phyloP scores from a whole-genome alignment of 2,888 invertebrate genomes.

The Fragum whitleyi region DNA sequence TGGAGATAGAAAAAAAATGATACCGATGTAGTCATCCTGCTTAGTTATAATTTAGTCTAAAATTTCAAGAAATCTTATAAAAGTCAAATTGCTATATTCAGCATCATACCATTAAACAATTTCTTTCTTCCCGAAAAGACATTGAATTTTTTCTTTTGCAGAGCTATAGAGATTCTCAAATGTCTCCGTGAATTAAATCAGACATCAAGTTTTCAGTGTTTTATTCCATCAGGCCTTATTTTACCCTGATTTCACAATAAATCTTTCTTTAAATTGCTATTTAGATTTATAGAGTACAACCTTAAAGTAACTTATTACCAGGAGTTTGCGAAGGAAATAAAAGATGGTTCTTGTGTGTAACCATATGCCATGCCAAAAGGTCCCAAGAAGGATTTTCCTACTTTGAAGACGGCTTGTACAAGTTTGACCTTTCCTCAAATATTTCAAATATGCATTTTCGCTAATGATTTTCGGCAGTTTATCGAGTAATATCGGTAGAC shows the following conservation, averaged over 20 bases:
- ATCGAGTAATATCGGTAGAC: too few species aligned
- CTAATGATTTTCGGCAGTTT: too few species aligned
- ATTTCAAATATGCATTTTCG: too few species aligned
- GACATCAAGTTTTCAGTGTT: conserved; percentile 1
- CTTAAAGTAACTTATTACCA: not conserved
- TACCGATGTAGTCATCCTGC: too few species aligned
- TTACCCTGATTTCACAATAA: not conserved
- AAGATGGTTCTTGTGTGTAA: not conserved
- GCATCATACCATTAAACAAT: not conserved
- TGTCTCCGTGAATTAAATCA: conserved; percentile 1
- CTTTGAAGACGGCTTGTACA: too few species aligned
- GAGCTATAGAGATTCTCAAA: not conserved
- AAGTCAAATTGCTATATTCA: not conserved
- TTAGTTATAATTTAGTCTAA: too few species aligned
- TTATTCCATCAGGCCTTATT: conserved; percentile 1
- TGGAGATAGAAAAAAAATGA: too few species aligned
- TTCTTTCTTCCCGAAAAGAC: not conserved
- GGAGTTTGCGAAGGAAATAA: not conserved
- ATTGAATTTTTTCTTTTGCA: conserved; percentile 1
- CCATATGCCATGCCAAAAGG: too few species aligned
- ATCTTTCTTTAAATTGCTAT: conserved; percentile 1
- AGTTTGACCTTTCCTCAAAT: too few species aligned
- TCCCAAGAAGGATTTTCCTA: too few species aligned
- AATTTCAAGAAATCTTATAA: not conserved
- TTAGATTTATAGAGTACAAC: not conserved